These are phyloP conservation scores for Naso thynnoides DNA, from an alignment of 2,797 vertebrate species.

Conservation along the genomic window DNA sequence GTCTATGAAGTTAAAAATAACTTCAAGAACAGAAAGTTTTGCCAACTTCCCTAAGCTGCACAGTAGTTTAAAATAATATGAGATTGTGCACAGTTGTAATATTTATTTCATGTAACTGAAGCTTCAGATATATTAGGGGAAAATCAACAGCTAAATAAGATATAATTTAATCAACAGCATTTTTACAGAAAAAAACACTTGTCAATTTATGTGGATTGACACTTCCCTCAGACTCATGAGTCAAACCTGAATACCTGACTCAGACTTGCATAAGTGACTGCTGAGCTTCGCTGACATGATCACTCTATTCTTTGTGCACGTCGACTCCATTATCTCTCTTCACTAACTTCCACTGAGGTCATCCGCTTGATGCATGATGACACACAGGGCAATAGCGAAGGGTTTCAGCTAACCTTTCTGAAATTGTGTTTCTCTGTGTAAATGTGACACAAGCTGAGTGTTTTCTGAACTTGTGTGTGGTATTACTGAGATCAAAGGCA, in stretches of 20 bases:
- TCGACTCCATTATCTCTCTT: constrained; percentile 20
- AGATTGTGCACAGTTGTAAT: not conserved
- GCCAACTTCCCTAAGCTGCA: not conserved
- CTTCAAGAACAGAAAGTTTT: not conserved
- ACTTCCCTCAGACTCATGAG: constrained; percentile 12
- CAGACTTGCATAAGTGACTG: constrained; percentile 15
- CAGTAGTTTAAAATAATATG: not conserved
- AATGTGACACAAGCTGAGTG: constrained; percentile 40
- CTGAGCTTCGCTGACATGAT: constrained; percentile 24
- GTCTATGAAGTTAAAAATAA: not conserved
- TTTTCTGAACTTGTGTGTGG: constrained; percentile 31
- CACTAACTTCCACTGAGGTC: constrained; percentile 45
- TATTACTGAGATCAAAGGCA: constrained; percentile 67
- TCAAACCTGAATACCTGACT: constrained; percentile 15
- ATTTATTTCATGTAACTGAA: not conserved
- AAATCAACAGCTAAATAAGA: not conserved
- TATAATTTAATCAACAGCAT: not conserved
- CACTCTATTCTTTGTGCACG: constrained; percentile 17
- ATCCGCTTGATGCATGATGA: constrained; percentile 54
- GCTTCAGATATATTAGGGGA: not conserved
- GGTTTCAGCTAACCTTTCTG: constrained; percentile 32
- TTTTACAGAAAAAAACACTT: not conserved
- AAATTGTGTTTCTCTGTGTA: constrained; percentile 20
- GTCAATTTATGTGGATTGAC: not conserved
- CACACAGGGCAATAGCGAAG: constrained; percentile 41